Percentiles rank a stretch among this genome's conserved stretches.
phyloP scores from a whole-genome alignment of 2,113 vertebrate genomes.

The Alligator mississippiensis region DNA sequence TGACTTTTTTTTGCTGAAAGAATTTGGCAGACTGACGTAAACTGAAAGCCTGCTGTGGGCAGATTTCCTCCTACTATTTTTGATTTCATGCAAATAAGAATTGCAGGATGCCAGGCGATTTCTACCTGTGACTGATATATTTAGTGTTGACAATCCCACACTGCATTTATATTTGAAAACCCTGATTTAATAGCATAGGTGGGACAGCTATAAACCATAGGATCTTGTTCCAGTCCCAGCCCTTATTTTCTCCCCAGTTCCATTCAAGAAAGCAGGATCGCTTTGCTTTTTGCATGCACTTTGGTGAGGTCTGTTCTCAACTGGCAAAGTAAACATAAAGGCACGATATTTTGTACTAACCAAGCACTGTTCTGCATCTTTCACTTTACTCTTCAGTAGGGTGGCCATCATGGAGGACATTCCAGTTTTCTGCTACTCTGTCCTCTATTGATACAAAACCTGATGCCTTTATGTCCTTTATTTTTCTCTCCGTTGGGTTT shows the following conservation, averaged over 20 bases:
- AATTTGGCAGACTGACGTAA: slow-evolving; percentile 74
- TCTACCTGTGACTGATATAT: slow-evolving; percentile 72
- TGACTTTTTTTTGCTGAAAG: slow-evolving; percentile 42
- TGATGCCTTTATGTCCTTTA: too few species aligned
- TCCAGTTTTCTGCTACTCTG: too few species aligned
- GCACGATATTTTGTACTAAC: slow-evolving; percentile 56
- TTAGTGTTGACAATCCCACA: slow-evolving; percentile 59
- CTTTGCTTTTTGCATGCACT: background rate
- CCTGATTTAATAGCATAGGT: background rate
- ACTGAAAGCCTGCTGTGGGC: slow-evolving; percentile 71
- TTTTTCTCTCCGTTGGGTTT: too few species aligned
- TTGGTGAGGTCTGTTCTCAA: slow-evolving; percentile 8
- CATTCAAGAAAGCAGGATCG: background rate
- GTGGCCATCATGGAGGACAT: too few species aligned
- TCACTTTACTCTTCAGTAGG: background rate
- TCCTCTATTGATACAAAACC: too few species aligned
- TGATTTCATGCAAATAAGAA: slow-evolving; percentile 72
- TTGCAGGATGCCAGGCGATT: slow-evolving; percentile 51
- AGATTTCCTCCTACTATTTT: slow-evolving; percentile 74
- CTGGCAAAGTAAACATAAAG: background rate
- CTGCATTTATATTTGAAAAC: slow-evolving; percentile 43
- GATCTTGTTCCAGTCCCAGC: background rate
- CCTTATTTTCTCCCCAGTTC: background rate
- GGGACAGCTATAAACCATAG: background rate
- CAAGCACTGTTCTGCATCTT: background rate